Evolutionary conservation across 2,888 invertebrate species (phyloP).

Genomic region (Phengaris arion): DNA sequence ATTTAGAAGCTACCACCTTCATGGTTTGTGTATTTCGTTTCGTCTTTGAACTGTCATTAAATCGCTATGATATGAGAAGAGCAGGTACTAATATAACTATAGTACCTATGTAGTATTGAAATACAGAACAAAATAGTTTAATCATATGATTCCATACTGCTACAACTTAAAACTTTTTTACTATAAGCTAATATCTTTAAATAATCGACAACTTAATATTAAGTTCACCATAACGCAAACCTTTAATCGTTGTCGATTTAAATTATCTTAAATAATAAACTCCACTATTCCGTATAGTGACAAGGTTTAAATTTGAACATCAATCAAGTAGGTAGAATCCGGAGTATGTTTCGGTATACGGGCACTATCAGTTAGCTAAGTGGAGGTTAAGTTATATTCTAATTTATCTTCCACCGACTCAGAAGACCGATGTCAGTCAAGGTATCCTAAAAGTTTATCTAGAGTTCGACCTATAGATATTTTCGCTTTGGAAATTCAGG

Average conservation of each 20-base stretch:
- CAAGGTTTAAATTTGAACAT: not conserved
- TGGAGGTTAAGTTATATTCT: conserved; percentile 4
- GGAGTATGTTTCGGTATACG: not conserved
- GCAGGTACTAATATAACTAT: too few relatives aligned
- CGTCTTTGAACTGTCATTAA: not conserved
- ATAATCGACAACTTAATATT: not conserved
- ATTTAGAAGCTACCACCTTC: not conserved
- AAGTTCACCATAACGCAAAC: not conserved
- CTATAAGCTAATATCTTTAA: too few relatives aligned
- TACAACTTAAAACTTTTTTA: too few relatives aligned
- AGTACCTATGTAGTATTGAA: too few relatives aligned
- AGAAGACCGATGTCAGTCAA: not conserved
- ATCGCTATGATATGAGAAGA: not conserved
- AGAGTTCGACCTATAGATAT: not conserved
- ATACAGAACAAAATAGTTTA: too few relatives aligned
- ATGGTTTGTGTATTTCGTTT: not conserved
- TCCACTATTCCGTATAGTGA: not conserved
- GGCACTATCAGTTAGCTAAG: conserved; percentile 1
- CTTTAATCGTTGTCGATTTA: not conserved
- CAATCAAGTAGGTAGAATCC: not conserved
- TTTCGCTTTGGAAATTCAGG: conserved; percentile 3
- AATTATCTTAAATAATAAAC: not conserved
- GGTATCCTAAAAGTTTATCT: not conserved
- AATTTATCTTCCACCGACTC: conserved; percentile 5
- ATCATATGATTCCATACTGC: too few relatives aligned